Evolutionary conservation across 2,888 invertebrate genomes (phyloP), one percentile per base, ranked within the genome.

Genomic region (Tridacna crocea): DNA sequence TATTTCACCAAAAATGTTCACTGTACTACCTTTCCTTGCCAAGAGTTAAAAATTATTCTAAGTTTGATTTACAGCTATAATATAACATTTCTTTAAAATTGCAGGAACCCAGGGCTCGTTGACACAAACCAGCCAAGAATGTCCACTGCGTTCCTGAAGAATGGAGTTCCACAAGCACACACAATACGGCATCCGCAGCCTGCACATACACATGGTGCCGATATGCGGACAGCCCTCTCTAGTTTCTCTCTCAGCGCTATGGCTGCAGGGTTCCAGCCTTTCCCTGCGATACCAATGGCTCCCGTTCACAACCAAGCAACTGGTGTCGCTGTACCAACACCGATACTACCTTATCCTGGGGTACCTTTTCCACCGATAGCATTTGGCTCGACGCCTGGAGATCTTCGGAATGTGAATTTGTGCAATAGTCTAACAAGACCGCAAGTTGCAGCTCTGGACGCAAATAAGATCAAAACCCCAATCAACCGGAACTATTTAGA

Each of bases 401-500:
- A 89, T 36, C 48, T 89, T 15, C 80, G 84, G 47, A 88, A 88
- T 22, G 77, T 90, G 0, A 87, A 84, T 36, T 73, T 90, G 22
- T 86, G 87, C 22, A 90, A 92, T 66, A 86, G 89, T 0, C 77
- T 87, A 6, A 88, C 85, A 72, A 83, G 90, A 46, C 83, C 88
- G 1, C 83, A 89, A 24, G 83, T 87, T 17, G 87, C 90, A 4
- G 24, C 73, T 4, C 15, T 61, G 17, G 92, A 92, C 24, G 76
- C 90, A 10, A 88, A 90, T 8, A 92, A 91, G 77, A 68, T 89
- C 46, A 91, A 92, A 80, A 87, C 91, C 11, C 92, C 92, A 6
- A 90, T 91, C 51, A 92, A 92, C 80, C 82, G 92, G 72, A 92
- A 92, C 79, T 92, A 92, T 75, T 83, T 92, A 4, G 92, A 92